phyloP scores from a whole-genome alignment of 2,888 invertebrate genomes.

The Candidula unifasciata region DNA sequence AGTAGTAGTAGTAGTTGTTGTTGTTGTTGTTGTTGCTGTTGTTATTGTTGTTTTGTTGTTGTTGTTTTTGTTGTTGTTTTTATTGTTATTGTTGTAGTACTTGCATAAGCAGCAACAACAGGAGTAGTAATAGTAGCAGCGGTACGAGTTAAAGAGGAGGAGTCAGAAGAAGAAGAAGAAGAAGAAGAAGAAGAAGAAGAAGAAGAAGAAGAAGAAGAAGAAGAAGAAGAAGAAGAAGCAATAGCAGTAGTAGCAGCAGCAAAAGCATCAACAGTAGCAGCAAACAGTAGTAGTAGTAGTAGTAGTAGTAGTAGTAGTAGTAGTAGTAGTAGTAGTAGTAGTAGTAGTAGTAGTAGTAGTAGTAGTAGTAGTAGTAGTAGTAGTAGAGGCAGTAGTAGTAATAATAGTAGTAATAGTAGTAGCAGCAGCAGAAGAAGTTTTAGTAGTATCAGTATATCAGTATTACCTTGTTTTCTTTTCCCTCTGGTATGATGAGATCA shows the following conservation, averaged over 20 bases:
- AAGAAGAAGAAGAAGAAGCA: background rate
- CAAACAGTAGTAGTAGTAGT: slow-evolving; percentile 3
- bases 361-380: slow-evolving; percentile 12
- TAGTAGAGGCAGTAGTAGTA: too few relatives aligned
- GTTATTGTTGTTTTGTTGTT: background rate
- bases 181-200: background rate
- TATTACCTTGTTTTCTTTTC: too few relatives aligned
- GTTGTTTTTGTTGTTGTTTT: background rate
- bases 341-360: slow-evolving; percentile 18
- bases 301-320: slow-evolving; percentile 18
- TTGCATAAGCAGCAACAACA: background rate
- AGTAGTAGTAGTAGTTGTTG: slow-evolving; percentile 11
- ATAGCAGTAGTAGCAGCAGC: background rate
- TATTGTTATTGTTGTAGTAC: too few relatives aligned
- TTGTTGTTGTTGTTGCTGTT: background rate
- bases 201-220: background rate
- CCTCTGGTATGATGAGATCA: too few relatives aligned
- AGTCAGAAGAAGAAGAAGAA: background rate
- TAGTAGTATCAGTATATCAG: too few relatives aligned
- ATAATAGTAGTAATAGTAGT: too few relatives aligned
- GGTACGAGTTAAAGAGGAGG: background rate
- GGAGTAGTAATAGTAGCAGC: background rate
- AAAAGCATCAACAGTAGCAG: background rate
- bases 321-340: slow-evolving; percentile 22
- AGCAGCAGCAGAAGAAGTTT: too few relatives aligned